Conservation (phyloP, 2,113 vertebrate species). For the Procavia capensis region DNA sequence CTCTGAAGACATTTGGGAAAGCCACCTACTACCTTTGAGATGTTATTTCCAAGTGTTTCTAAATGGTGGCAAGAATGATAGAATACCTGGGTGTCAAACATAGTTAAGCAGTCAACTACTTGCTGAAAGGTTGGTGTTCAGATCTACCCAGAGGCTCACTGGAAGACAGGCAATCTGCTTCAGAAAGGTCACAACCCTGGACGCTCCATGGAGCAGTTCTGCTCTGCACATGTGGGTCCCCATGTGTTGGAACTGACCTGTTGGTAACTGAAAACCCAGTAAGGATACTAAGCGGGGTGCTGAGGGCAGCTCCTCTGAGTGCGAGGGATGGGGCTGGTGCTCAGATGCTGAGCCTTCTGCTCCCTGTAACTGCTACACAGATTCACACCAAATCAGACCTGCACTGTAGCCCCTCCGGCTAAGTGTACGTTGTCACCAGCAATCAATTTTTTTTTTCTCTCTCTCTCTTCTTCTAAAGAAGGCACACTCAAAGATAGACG, state of each 20-base stretch:
- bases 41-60: background rate
- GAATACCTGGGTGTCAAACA: background rate
- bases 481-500: background rate
- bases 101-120: background rate
- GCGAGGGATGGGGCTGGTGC: background rate
- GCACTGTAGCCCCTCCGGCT: background rate
- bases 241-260: background rate
- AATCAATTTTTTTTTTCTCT: no score
- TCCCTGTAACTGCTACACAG: background rate
- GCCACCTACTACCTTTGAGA: background rate
- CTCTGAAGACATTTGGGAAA: background rate
- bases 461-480: background rate
- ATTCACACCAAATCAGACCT: background rate
- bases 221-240: background rate
- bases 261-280: background rate
- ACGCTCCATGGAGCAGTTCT: background rate
- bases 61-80: background rate
- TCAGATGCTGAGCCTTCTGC: fast-evolving
- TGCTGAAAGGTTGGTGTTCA: background rate
- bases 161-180: background rate
- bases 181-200: background rate
- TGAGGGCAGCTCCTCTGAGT: background rate
- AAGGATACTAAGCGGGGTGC: background rate
- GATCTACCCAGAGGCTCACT: background rate
- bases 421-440: background rate